Conservation (phyloP, 1,140 invertebrate genomes). For the Oryzaephilus surinamensis region DNA sequence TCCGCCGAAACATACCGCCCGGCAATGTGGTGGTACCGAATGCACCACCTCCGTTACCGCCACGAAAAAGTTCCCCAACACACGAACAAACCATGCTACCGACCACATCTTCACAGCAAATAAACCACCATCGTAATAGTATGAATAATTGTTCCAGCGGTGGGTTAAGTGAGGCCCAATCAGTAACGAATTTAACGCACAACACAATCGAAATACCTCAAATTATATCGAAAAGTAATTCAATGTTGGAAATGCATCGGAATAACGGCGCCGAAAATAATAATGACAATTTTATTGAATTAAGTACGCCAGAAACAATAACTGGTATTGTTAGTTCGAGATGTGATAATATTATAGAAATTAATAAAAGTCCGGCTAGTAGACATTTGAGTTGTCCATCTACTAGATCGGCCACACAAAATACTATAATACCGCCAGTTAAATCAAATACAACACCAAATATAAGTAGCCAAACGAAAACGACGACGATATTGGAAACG, state of each 20-base stretch:
- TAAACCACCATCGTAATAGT: slow-evolving; percentile 11
- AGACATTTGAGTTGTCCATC: slow-evolving; percentile 31
- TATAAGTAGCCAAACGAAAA: slow-evolving; percentile 18
- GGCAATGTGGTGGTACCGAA: slow-evolving; percentile 22
- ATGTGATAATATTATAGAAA: slow-evolving; percentile 26
- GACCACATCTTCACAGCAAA: slow-evolving; percentile 16
- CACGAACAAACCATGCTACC: slow-evolving; percentile 24
- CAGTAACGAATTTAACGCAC: slow-evolving; percentile 28
- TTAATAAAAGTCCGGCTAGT: slow-evolving; percentile 23
- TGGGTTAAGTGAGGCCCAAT: slow-evolving; percentile 26
- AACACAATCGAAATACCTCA: slow-evolving; percentile 21
- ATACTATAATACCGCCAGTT: slow-evolving; percentile 21
- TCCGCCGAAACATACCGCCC: slow-evolving; percentile 32
- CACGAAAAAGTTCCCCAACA: slow-evolving; percentile 32
- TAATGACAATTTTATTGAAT: slow-evolving; percentile 19
- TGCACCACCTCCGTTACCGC: slow-evolving; percentile 32
- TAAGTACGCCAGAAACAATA: slow-evolving; percentile 52
- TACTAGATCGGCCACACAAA: slow-evolving; percentile 19
- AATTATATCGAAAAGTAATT: slow-evolving; percentile 30
- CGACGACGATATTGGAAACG: background rate
- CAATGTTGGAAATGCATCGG: slow-evolving; percentile 30
- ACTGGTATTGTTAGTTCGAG: slow-evolving; percentile 53
- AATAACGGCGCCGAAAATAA: slow-evolving; percentile 10
- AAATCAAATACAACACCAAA: slow-evolving; percentile 35
- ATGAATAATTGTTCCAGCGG: slow-evolving; percentile 4